A percentile compares a stretch with the other conserved stretches of the same genome.
phyloP scores from a whole-genome alignment of 2,113 vertebrate genomes.

The Gobiocypris rarus region DNA sequence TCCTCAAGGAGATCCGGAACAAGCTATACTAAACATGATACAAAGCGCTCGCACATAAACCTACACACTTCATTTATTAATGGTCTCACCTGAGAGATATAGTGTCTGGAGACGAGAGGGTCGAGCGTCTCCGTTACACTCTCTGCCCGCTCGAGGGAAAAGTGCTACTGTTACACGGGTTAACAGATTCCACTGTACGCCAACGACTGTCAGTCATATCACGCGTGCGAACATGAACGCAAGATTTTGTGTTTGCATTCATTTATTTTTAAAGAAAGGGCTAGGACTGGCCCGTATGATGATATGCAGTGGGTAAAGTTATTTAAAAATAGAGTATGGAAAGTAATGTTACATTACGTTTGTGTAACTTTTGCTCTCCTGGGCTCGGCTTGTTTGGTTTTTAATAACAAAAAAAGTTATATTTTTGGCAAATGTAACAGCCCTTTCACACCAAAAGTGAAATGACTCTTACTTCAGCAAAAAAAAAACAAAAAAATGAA shows the following conservation, averaged over 20 bases:
- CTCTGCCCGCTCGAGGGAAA: neutral
- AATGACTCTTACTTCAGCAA: too few species aligned
- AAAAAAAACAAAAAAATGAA: too few species aligned
- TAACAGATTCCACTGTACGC: neutral
- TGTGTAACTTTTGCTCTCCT: too few species aligned
- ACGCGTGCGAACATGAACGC: neutral
- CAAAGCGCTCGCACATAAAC: constrained; percentile 22
- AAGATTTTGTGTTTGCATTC: neutral
- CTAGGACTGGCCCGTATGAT: neutral
- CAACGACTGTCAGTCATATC: neutral
- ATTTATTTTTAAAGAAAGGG: neutral
- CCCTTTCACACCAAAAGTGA: too few species aligned
- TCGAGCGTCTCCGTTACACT: constrained; percentile 36
- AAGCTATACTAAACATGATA: constrained; percentile 30
- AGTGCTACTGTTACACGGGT: constrained; percentile 24
- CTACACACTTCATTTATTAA: constrained; percentile 51
- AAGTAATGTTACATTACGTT: too few species aligned
- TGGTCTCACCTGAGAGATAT: constrained; percentile 36
- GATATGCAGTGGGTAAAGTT: neutral
- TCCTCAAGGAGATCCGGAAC: neutral
- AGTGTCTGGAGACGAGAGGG: constrained; percentile 33
- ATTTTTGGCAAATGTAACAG: too few species aligned
- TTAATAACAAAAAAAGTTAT: too few species aligned
- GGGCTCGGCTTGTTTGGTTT: too few species aligned
- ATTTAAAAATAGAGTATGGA: too few species aligned